These are phyloP conservation scores for Misgurnus anguillicaudatus DNA, from an alignment of 2,113 vertebrate species.

Conservation along the genomic window DNA sequence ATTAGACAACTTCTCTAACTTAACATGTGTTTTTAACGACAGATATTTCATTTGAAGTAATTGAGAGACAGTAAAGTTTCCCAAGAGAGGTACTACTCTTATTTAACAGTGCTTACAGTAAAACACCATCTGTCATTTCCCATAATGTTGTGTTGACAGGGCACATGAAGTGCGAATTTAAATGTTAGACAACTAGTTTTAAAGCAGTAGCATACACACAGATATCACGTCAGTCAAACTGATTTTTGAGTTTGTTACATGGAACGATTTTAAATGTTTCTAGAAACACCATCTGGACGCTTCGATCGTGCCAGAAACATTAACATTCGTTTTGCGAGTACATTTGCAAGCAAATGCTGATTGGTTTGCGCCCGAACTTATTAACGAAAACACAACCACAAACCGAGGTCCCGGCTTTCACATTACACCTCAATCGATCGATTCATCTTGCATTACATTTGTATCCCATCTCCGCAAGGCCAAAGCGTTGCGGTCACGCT, in stretches of 20 bases:
- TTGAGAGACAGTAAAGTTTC: conserved; percentile 11
- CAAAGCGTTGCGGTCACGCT: conserved; percentile 19
- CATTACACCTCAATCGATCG: conserved; percentile 44
- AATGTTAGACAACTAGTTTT: conserved; percentile 9
- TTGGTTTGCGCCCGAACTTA: conserved; percentile 8
- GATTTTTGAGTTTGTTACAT: conserved; percentile 7
- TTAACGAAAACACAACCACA: conserved; percentile 41
- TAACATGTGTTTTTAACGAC: background rate
- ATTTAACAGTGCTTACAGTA: background rate
- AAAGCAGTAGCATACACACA: background rate
- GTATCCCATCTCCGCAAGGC: conserved; percentile 9
- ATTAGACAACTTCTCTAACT: background rate
- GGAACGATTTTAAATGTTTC: conserved; percentile 25
- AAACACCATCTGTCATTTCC: conserved; percentile 31
- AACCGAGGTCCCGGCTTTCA: conserved; percentile 32
- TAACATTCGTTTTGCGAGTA: conserved; percentile 9
- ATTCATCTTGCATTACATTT: conserved; percentile 32
- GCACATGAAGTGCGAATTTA: conserved; percentile 17
- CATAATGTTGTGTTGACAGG: conserved; percentile 24
- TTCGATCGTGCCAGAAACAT: conserved; percentile 18
- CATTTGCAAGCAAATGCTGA: conserved; percentile 29
- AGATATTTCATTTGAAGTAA: background rate
- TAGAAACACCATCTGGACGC: background rate
- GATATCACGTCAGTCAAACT: conserved; percentile 17
- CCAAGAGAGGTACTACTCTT: background rate